Evolutionary conservation across 2,797 vertebrate species (phyloP).

Genomic region (Dryobates pubescens): DNA sequence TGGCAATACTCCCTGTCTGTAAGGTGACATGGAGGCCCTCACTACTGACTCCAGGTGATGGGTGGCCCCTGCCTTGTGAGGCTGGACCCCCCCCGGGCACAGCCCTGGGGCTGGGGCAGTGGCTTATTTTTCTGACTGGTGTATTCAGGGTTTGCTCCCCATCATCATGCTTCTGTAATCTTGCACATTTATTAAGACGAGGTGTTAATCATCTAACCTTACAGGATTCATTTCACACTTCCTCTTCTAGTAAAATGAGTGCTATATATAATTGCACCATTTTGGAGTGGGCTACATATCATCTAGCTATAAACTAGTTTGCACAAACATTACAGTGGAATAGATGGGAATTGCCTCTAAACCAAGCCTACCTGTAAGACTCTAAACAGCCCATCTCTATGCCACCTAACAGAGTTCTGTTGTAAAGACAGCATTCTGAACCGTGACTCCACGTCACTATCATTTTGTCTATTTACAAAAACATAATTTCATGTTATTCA

Average conservation of each 20-base stretch:
- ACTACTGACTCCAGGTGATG: background rate
- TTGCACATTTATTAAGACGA: background rate
- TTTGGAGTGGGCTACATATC: background rate
- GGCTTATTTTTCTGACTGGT: background rate
- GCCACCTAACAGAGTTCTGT: background rate
- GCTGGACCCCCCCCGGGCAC: too few species aligned
- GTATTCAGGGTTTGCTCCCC: background rate
- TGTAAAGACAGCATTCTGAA: background rate
- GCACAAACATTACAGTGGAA: background rate
- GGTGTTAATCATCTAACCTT: background rate
- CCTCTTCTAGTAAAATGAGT: background rate
- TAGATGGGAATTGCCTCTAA: background rate
- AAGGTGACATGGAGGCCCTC: background rate
- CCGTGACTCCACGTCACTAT: background rate
- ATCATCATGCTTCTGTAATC: background rate
- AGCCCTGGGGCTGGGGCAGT: too few species aligned
- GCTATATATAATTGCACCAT: background rate
- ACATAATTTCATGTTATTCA: too few species aligned
- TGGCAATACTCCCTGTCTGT: accelerated
- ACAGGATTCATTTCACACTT: background rate
- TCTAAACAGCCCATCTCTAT: background rate
- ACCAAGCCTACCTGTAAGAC: background rate
- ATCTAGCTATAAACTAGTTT: background rate
- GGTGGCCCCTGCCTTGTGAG: accelerated
- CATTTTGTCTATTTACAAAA: too few species aligned